A percentile compares a stretch with the other conserved stretches of the same genome.
Conservation (phyloP, 2,113 vertebrate species). For the Zingel zingel region DNA sequence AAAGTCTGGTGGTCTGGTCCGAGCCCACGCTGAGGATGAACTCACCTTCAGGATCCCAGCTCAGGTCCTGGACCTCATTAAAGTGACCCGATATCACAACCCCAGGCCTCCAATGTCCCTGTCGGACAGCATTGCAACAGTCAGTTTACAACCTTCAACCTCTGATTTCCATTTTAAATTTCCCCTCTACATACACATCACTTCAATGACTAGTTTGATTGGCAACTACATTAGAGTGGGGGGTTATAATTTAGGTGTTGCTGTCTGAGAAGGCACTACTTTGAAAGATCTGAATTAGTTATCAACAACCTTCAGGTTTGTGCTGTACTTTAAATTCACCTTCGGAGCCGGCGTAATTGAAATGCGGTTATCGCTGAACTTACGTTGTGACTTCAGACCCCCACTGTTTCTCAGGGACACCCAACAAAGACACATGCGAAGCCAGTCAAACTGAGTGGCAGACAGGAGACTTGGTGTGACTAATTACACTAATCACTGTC, state of each 20-base stretch:
- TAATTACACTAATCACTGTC: slow-evolving; percentile 46
- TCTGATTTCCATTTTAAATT: neutral
- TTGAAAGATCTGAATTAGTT: slow-evolving; percentile 30
- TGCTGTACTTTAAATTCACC: slow-evolving; percentile 31
- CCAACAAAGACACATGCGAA: slow-evolving; percentile 29
- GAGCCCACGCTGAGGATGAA: slow-evolving; percentile 93
- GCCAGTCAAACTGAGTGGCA: slow-evolving; percentile 52
- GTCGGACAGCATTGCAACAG: slow-evolving; percentile 1
- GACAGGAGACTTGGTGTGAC: slow-evolving; percentile 30
- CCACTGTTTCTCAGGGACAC: slow-evolving; percentile 20
- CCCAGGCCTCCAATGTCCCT: slow-evolving; percentile 92
- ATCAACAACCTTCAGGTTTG: slow-evolving; percentile 24
- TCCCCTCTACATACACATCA: neutral
- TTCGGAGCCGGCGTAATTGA: slow-evolving; percentile 17
- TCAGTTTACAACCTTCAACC: neutral
- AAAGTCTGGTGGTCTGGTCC: slow-evolving; percentile 96
- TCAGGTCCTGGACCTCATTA: slow-evolving; percentile 91
- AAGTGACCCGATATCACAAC: slow-evolving; percentile 97
- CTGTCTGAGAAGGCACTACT: slow-evolving; percentile 19
- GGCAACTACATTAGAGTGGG: neutral
- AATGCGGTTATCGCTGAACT: slow-evolving; percentile 26
- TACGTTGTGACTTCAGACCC: slow-evolving; percentile 10
- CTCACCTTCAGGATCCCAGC: slow-evolving; percentile 96
- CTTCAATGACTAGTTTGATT: neutral
- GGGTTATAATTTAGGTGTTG: slow-evolving; percentile 12